Evolutionary conservation across 2,113 vertebrate genomes (phyloP).

Genomic region (Argyrosomus japonicus): DNA sequence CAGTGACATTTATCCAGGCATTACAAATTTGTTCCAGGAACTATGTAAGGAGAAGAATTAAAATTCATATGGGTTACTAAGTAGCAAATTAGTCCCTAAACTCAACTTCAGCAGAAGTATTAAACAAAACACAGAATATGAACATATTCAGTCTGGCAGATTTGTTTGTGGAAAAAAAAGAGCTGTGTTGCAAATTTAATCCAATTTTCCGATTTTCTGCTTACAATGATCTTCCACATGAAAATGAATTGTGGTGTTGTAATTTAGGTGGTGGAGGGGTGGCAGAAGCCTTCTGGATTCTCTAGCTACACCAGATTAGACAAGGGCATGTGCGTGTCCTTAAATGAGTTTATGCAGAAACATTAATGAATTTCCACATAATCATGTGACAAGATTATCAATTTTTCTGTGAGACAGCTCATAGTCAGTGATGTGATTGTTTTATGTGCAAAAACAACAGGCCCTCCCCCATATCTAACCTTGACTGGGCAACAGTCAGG

Average conservation of each 20-base stretch:
- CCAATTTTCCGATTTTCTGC: not conserved
- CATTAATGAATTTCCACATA: not conserved
- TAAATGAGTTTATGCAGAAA: not conserved
- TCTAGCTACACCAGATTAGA: not conserved
- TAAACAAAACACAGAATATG: not conserved
- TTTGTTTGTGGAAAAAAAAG: not conserved
- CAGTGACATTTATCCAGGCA: slow-evolving; percentile 13
- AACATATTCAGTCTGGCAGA: not conserved
- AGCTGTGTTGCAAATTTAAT: not conserved
- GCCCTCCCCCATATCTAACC: not conserved
- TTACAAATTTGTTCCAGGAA: not conserved
- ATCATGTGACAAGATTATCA: not conserved
- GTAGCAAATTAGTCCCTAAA: not conserved
- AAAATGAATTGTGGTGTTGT: not conserved
- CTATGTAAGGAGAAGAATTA: not conserved
- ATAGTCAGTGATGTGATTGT: not conserved
- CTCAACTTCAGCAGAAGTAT: not conserved
- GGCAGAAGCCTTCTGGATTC: not conserved
- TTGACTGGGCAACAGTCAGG: not conserved
- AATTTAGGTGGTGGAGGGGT: not conserved
- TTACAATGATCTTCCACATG: not conserved
- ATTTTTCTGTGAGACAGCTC: not conserved
- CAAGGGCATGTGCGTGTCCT: not conserved
- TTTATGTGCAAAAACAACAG: not conserved
- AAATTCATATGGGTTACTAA: too few species aligned